These are phyloP conservation scores for Synanthedon andrenaeformis DNA, from an alignment of 2,888 invertebrate genomes.

Conservation along the genomic window DNA sequence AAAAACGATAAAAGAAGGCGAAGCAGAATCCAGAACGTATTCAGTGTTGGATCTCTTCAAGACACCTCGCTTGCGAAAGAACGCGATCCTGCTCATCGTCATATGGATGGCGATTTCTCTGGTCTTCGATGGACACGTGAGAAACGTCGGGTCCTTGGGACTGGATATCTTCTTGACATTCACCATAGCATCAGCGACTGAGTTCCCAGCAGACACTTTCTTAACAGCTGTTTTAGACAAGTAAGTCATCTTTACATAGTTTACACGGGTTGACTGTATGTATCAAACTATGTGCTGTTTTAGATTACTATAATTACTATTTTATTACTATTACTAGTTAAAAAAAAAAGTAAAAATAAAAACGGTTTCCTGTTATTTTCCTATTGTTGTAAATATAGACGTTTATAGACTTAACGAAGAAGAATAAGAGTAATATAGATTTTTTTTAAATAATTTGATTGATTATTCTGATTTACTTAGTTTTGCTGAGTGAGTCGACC, in stretches of 20 bases:
- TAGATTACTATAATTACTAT: too few relatives aligned
- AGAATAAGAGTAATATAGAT: too few relatives aligned
- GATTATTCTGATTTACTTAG: too few relatives aligned
- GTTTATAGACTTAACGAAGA: too few relatives aligned
- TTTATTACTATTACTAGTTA: too few relatives aligned
- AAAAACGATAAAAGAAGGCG: constrained; percentile 77
- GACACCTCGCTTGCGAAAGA: constrained; percentile 80
- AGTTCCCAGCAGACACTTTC: constrained; percentile 86
- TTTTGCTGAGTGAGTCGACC: too few relatives aligned
- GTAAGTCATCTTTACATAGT: constrained; percentile 18
- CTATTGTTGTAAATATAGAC: too few relatives aligned
- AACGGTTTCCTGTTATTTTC: too few relatives aligned
- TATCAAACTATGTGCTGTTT: too few relatives aligned
- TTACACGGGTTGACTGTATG: neutral
- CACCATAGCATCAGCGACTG: constrained; percentile 85
- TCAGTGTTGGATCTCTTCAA: constrained; percentile 85
- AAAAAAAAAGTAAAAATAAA: too few relatives aligned
- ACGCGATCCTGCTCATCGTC: constrained; percentile 81
- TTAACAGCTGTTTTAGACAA: constrained; percentile 79
- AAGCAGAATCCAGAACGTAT: constrained; percentile 76
- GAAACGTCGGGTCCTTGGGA: constrained; percentile 87
- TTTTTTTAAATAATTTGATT: too few relatives aligned
- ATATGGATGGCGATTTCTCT: constrained; percentile 93
- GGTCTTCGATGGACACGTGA: constrained; percentile 89
- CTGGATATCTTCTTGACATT: constrained; percentile 88